Conservation (phyloP, 2,888 invertebrate genomes). For the Alitta virens region DNA sequence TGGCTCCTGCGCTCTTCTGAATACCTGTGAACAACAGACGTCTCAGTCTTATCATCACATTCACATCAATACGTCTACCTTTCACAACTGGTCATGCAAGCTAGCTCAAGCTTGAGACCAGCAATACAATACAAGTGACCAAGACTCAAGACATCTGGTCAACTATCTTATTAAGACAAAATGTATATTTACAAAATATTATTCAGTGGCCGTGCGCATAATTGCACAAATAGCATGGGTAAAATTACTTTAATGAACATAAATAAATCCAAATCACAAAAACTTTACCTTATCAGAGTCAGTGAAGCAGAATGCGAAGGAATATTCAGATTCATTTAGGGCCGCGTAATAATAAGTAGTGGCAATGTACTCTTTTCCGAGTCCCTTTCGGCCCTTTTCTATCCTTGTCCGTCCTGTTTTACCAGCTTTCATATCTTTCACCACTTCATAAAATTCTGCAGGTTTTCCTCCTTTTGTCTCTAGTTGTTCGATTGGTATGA, state of each 20-base stretch:
- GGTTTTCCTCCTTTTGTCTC: conserved; percentile 53
- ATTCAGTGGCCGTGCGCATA: too few relatives aligned
- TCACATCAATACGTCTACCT: too few relatives aligned
- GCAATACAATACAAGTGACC: too few relatives aligned
- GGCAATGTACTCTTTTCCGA: conserved; percentile 34
- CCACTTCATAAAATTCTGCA: conserved; percentile 47
- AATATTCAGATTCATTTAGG: conserved; percentile 54
- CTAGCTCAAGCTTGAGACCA: too few relatives aligned
- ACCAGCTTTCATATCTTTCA: conserved; percentile 48
- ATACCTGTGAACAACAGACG: conserved; percentile 36
- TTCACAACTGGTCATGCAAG: too few relatives aligned
- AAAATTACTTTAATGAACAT: too few relatives aligned
- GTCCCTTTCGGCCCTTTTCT: conserved; percentile 34
- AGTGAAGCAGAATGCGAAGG: conserved; percentile 55
- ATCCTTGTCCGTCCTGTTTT: conserved; percentile 39
- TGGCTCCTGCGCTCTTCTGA: conserved; percentile 54
- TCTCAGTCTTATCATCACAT: too few relatives aligned
- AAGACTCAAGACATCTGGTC: too few relatives aligned
- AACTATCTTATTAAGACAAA: too few relatives aligned
- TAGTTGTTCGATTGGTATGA: conserved; percentile 54
- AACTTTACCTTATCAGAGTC: conserved; percentile 53
- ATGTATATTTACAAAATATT: too few relatives aligned
- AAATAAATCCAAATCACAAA: too few relatives aligned
- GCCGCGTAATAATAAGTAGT: conserved; percentile 56
- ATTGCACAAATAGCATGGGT: too few relatives aligned